Evolutionary conservation across 2,113 vertebrate genomes (phyloP).

Genomic region (Oryzias celebensis): DNA sequence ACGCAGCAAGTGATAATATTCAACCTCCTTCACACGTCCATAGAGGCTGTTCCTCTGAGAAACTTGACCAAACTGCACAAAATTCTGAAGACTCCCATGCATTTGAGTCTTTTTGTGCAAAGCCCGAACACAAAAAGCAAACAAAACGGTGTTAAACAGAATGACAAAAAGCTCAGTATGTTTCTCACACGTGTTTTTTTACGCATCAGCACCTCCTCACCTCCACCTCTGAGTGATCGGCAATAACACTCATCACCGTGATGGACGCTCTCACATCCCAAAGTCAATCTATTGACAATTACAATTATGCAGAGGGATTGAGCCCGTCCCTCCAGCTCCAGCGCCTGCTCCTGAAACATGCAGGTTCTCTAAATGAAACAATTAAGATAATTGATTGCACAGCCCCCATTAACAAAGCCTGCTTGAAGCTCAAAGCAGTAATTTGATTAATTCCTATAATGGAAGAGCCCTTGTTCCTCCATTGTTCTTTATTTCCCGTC

Average conservation of each 20-base stretch:
- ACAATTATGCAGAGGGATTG: slow-evolving; percentile 74
- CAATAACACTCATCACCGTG: slow-evolving; percentile 52
- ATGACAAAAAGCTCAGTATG: neutral
- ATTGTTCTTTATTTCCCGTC: slow-evolving; percentile 68
- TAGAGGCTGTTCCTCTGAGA: slow-evolving; percentile 15
- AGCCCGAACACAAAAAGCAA: neutral
- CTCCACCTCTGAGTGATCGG: slow-evolving; percentile 23
- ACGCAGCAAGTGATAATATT: slow-evolving; percentile 52
- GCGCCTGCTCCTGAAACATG: slow-evolving; percentile 63
- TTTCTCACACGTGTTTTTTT: neutral
- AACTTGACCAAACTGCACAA: neutral
- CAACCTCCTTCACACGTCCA: slow-evolving; percentile 36
- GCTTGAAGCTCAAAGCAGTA: slow-evolving; percentile 54
- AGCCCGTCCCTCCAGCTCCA: slow-evolving; percentile 68
- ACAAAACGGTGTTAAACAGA: neutral
- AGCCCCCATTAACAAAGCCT: slow-evolving; percentile 75
- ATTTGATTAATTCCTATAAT: slow-evolving; percentile 79
- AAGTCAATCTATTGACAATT: slow-evolving; percentile 70
- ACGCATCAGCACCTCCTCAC: slow-evolving; percentile 20
- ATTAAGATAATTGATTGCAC: slow-evolving; percentile 81
- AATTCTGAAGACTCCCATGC: no score
- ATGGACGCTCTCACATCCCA: slow-evolving; percentile 50
- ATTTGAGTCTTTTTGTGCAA: neutral
- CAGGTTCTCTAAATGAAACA: slow-evolving; percentile 75
- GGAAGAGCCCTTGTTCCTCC: slow-evolving; percentile 64